Evolutionary conservation across 1,140 invertebrate genomes (phyloP), one percentile per base, ranked within the genome.

Genomic region (Papilio dardanus): DNA sequence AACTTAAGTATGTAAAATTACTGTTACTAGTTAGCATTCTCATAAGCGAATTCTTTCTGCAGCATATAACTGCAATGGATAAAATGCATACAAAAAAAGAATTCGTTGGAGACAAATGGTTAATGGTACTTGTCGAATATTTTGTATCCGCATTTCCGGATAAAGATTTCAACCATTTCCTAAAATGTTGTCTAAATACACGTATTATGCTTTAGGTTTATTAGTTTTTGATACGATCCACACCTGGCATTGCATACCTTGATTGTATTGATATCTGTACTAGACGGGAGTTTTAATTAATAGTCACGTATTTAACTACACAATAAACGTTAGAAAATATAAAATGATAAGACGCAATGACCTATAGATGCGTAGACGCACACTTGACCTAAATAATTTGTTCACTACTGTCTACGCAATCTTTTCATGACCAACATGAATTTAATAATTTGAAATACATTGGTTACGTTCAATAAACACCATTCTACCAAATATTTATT

Each of bases 391-490:
- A n/a, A n/a, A 42, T 42, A 46, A 46, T 46, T 46, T 5, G 3
- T n/a, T 5, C 19, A 46, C 42, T 46, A 19, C 6, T 46, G 1
- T 2, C 3, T 46, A 7, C 5, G 16, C n/a, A 46, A 6, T 7
- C 5, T 19, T 46, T 7, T 14, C 78, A 58, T 54, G 71, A 69
- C 79, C 76, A 68, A 68, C 73, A 5, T 67, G 76, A 79, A 58
- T 68, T 71, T 31, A 19, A 42, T 21, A 68, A 37, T 37, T 24
- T 28, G 14, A 16, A 16, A 42, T 10, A 71, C 6, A 42, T 71
- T 50, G 21, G 12, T 46, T 46, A 24, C 19, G 19, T 24, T 69
- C 7, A 21, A 73, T 76, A 33, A 73, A 40, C 35, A 24, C 16
- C 0, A 46, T 50, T 46, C 16, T 6, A 33, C 12, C 0, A 3